Evolutionary conservation across 2,797 vertebrate species (phyloP), one percentile per base, ranked within the genome.

Genomic region (Chaenodraco wilsoni): DNA sequence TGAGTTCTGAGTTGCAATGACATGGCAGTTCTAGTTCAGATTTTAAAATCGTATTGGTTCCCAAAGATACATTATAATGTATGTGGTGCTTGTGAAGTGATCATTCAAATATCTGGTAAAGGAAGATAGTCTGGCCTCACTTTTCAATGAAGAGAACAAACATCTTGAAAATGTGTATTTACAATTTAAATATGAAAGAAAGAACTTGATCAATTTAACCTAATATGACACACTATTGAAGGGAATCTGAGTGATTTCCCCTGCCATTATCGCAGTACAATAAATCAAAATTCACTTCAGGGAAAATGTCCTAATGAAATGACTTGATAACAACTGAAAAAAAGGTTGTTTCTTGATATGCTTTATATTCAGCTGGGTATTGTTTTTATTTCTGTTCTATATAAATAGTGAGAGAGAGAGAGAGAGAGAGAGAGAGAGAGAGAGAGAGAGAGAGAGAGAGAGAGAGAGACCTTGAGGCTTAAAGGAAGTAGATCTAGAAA

Each of bases 401-500:
- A 31, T 56, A 55, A 66, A 72, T 27, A 65, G 51, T 57, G 33
- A 14, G 23, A 23, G 23, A 19, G 19, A 19, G 19, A 19, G 19
- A 19, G 19, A 19, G 19, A 21, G 21, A 23, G 33, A 76, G 63
- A 67, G n/a, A 23, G 33, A 65, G 52, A 27, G 19, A 21, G 1
- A 19, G 19, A 19, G 19, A 19, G 19, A 19, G 19, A 1, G 19
- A 19, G 19, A 19, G 19, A 19, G 19, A 21, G 21, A 23, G 33
- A 76, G 63, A 67, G n/a, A 23, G 33, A 65, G 52, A 27, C 27
- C 57, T 40, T 9, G 61, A 79, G n/a, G 58, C 56, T 63, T 1
- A 5, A 59, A 72, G 58, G 49, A 72, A 69, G 59, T 44, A 63
- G 48, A 70, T 74, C 52, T 52, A 1, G 1, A 76, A 69, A 70